Percentiles rank a stretch among this genome's conserved stretches.
Evolutionary conservation across 2,113 vertebrate genomes (phyloP).

Genomic region (Menidia beryllina): DNA sequence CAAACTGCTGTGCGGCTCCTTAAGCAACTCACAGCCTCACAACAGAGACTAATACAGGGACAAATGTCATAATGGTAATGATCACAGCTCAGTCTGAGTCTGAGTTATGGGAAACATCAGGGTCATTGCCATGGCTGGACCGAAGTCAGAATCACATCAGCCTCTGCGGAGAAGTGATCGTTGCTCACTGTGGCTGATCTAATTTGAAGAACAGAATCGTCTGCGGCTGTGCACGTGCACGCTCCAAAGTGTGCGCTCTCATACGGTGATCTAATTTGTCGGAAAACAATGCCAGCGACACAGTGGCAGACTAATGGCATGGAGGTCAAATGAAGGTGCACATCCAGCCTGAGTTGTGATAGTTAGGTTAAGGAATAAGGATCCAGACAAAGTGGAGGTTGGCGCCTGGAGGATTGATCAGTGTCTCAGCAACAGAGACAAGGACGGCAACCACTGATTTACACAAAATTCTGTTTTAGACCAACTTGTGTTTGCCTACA

Average conservation of each 20-base stretch:
- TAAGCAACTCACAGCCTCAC: not conserved
- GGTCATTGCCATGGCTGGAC: slow-evolving; percentile 19
- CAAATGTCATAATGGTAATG: slow-evolving; percentile 8
- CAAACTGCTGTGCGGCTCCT: not conserved
- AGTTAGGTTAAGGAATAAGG: slow-evolving; percentile 38
- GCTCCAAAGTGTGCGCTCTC: not conserved
- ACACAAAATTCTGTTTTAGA: slow-evolving; percentile 5
- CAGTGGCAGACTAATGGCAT: slow-evolving; percentile 28
- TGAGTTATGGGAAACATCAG: slow-evolving; percentile 9
- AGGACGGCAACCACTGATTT: slow-evolving; percentile 34
- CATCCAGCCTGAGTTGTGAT: slow-evolving; percentile 39
- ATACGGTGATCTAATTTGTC: slow-evolving; percentile 52
- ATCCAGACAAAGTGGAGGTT: slow-evolving; percentile 36
- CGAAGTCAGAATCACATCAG: slow-evolving; percentile 27
- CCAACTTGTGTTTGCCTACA: slow-evolving; percentile 6
- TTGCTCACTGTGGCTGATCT: slow-evolving; percentile 41
- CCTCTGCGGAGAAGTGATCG: slow-evolving; percentile 24
- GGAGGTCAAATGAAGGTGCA: slow-evolving; percentile 66
- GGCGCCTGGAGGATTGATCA: slow-evolving; percentile 73
- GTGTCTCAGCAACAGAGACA: slow-evolving; percentile 49
- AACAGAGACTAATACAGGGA: slow-evolving; percentile 19
- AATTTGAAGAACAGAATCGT: slow-evolving; percentile 40
- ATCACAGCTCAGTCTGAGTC: slow-evolving; percentile 8
- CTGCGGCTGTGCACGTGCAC: slow-evolving; percentile 27
- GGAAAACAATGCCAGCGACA: slow-evolving; percentile 34